These are phyloP conservation scores for Drosophila guanche DNA, from an alignment of 1,140 invertebrate species.

Conservation along the genomic window DNA sequence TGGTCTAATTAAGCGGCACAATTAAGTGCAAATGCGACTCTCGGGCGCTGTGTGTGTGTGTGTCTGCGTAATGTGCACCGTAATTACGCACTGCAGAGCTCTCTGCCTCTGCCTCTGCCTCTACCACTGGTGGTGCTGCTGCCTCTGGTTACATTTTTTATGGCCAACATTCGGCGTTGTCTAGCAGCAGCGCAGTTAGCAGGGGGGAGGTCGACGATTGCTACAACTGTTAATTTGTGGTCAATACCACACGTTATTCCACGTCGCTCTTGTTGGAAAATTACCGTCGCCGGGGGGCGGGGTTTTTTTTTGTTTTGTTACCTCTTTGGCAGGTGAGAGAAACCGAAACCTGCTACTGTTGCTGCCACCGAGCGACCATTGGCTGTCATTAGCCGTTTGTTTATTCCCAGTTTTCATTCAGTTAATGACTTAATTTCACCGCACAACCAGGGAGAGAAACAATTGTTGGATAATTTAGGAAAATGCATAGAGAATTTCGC, in stretches of 20 bases:
- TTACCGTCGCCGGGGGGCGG: constrained; percentile 27
- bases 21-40: constrained; percentile 78
- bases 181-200: constrained; percentile 24
- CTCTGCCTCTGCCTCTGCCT: no score
- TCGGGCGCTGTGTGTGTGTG: constrained; percentile 19
- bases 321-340: constrained; percentile 63
- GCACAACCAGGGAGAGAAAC: constrained; percentile 27
- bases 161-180: constrained; percentile 37
- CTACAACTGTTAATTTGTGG: constrained; percentile 80
- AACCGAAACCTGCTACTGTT: constrained; percentile 40
- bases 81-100: constrained; percentile 74
- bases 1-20: constrained; percentile 80
- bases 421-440: constrained; percentile 57
- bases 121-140: not conserved
- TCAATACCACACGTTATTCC: constrained; percentile 62
- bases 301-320: constrained; percentile 9
- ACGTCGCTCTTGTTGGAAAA: constrained; percentile 51
- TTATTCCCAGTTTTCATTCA: constrained; percentile 29
- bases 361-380: constrained; percentile 9
- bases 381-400: constrained; percentile 56
- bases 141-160: constrained; percentile 45
- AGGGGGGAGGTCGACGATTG: constrained; percentile 30
- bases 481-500: constrained; percentile 12
- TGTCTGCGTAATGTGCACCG: constrained; percentile 69
- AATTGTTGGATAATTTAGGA: constrained; percentile 29